Evolutionary conservation across 2,888 invertebrate species (phyloP).

Genomic region (Microplitis deprimator): DNA sequence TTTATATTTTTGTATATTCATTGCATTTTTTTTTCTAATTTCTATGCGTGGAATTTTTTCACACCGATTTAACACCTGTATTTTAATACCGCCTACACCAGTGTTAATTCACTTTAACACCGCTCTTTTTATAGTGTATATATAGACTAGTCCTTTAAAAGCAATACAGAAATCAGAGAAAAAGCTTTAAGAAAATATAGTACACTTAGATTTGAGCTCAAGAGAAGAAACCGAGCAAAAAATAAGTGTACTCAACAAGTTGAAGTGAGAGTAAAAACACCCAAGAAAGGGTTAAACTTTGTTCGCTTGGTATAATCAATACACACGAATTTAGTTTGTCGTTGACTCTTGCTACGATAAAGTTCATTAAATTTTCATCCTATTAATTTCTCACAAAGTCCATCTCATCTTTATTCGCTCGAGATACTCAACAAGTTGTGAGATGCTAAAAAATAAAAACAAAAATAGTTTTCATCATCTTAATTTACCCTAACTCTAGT

Average conservation of each 20-base stretch:
- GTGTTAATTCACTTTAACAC: too few relatives aligned
- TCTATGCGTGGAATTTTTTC: too few relatives aligned
- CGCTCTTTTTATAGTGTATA: neutral
- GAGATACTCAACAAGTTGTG: constrained; percentile 15
- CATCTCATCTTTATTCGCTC: neutral
- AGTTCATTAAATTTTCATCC: constrained; percentile 17
- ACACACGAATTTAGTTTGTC: constrained; percentile 12
- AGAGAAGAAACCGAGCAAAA: constrained; percentile 11
- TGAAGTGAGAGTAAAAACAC: constrained; percentile 35
- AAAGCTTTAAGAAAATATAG: neutral
- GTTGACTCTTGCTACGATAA: constrained; percentile 13
- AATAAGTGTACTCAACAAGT: constrained; percentile 46
- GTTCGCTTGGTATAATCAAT: constrained; percentile 3
- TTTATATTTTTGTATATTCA: too few relatives aligned
- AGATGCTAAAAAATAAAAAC: neutral
- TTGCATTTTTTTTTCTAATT: too few relatives aligned
- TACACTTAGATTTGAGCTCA: constrained; percentile 4
- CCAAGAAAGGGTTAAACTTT: constrained; percentile 10
- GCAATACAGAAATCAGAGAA: neutral
- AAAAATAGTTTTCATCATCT: too few relatives aligned
- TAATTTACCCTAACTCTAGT: too few relatives aligned
- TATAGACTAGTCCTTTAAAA: neutral
- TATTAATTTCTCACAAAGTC: constrained; percentile 16
- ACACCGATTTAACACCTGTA: too few relatives aligned
- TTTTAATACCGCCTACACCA: too few relatives aligned